Conservation (phyloP, 1,140 invertebrate genomes). For the Lepidurus apus region DNA sequence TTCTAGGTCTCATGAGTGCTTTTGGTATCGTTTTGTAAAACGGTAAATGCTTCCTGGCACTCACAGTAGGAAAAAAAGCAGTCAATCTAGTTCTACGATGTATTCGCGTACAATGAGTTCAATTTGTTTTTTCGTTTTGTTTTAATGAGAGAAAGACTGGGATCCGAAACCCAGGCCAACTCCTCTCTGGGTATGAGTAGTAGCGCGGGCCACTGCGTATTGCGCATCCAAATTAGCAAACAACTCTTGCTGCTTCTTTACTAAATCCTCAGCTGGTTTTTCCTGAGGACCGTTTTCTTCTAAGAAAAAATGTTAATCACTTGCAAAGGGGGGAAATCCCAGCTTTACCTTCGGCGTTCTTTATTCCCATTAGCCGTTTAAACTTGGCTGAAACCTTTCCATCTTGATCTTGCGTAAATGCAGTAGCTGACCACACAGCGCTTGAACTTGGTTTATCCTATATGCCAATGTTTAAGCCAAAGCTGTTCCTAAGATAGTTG, state of each 20-base stretch:
- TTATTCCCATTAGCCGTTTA: conserved; percentile 91
- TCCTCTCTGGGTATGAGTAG: conserved; percentile 88
- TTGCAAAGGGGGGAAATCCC: neutral
- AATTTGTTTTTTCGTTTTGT: neutral
- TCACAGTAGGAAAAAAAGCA: neutral
- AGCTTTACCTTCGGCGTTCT: conserved; percentile 46
- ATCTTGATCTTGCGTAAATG: conserved; percentile 81
- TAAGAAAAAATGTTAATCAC: neutral
- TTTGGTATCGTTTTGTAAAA: neutral
- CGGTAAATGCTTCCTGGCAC: neutral
- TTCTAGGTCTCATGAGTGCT: neutral
- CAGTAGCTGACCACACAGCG: conserved; percentile 71
- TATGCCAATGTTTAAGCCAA: conserved; percentile 23
- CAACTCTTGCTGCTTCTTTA: conserved; percentile 82
- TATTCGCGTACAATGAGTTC: neutral
- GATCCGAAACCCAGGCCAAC: conserved; percentile 75
- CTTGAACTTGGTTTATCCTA: conserved; percentile 29
- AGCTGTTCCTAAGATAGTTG: conserved; percentile 39
- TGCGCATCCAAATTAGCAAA: conserved; percentile 88
- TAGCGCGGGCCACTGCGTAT: conserved; percentile 86
- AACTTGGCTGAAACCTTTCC: conserved; percentile 91
- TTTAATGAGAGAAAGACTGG: neutral
- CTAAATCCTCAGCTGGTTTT: conserved; percentile 46
- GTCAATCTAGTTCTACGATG: neutral
- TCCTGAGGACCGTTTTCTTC: neutral